phyloP scores from a whole-genome alignment of 1,140 invertebrate species.

The Cherax destructor region DNA sequence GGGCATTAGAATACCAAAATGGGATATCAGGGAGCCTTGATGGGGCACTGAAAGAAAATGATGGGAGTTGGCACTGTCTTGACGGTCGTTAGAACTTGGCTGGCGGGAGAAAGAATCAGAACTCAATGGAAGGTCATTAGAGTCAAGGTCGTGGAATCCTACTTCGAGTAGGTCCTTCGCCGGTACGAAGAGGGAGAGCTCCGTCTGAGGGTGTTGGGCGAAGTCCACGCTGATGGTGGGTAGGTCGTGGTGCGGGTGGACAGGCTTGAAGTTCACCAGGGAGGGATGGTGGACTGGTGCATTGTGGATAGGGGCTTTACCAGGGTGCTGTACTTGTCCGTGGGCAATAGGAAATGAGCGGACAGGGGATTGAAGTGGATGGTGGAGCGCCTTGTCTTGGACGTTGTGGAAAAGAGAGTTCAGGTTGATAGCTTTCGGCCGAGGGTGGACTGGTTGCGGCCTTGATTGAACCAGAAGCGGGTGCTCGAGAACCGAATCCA shows the following conservation, averaged over 20 bases:
- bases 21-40: not conserved
- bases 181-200: not conserved
- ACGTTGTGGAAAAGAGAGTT: no score
- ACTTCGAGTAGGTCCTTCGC: not conserved
- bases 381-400: not conserved
- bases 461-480: no score
- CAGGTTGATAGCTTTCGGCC: no score
- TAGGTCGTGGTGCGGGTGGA: not conserved
- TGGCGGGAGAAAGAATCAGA: not conserved
- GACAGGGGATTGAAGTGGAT: not conserved
- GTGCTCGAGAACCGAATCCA: no score
- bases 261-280: not conserved
- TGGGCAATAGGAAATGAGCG: not conserved
- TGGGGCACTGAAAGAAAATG: not conserved
- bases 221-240: not conserved
- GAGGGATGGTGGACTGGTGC: not conserved
- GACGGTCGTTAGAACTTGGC: not conserved
- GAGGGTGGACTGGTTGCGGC: no score
- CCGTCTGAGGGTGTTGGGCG: not conserved
- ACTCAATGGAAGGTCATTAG: not conserved
- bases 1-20: not conserved
- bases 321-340: not conserved
- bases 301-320: not conserved
- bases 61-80: not conserved
- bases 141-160: not conserved